Conservation (phyloP, 2,797 vertebrate species). For the Enteromius unitaeniatus region DNA sequence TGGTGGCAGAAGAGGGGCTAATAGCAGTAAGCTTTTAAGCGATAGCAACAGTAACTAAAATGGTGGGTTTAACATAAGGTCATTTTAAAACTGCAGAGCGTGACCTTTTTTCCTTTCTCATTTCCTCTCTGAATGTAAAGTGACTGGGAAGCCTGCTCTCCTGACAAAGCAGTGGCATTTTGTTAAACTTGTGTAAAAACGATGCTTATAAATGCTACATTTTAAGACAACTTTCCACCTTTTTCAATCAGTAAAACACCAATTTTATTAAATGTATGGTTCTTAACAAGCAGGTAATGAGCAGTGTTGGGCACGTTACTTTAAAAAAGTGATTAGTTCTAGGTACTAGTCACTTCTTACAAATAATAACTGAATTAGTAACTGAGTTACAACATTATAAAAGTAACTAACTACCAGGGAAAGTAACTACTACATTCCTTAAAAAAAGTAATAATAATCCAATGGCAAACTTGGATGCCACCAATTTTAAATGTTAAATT, state of each 20-base stretch:
- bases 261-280: background rate
- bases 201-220: background rate
- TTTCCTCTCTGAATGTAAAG: constrained; percentile 6
- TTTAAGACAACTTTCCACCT: background rate
- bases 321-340: no score
- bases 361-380: no score
- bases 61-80: background rate
- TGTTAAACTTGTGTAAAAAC: background rate
- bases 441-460: no score
- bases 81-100: background rate
- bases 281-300: background rate
- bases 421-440: no score
- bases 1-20: background rate
- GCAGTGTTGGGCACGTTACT: no score
- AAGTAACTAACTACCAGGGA: no score
- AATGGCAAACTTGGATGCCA: no score
- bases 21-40: background rate
- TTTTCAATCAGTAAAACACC: background rate
- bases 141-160: background rate
- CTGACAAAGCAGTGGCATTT: background rate
- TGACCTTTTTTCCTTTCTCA: background rate
- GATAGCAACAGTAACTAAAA: background rate
- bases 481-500: no score
- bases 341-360: no score
- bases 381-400: no score